Conservation (phyloP, 2,888 invertebrate species). For the Catocala nupta region DNA sequence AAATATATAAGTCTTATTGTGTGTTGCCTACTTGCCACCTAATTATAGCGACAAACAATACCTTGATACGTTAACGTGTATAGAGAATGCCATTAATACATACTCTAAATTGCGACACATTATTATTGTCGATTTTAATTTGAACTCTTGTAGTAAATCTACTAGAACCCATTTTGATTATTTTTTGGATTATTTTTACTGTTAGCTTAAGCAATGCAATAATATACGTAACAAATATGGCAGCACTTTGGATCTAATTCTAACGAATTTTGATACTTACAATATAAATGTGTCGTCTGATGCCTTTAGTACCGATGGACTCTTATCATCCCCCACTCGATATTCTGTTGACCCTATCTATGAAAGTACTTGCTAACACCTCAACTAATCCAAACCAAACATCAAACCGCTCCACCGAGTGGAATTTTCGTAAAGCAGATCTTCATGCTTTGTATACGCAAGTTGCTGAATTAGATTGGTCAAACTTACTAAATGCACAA, state of each 20-base stretch:
- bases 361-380: no score
- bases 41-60: background rate
- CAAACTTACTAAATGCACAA: no score
- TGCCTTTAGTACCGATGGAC: background rate
- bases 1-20: no score
- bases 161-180: background rate
- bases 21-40: background rate
- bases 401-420: no score
- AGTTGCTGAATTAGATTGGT: no score
- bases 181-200: slow-evolving; percentile 1
- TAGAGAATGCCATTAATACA: no score
- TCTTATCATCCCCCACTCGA: background rate
- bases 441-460: no score
- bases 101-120: background rate
- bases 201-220: background rate
- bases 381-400: no score
- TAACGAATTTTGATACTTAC: background rate
- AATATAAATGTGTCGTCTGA: background rate
- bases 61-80: background rate
- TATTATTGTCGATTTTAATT: background rate
- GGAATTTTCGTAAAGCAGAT: no score
- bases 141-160: background rate
- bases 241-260: background rate
- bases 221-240: slow-evolving; percentile 2
- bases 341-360: no score